Conservation (phyloP, 2,888 invertebrate genomes). For the Amphiduros pacificus region DNA sequence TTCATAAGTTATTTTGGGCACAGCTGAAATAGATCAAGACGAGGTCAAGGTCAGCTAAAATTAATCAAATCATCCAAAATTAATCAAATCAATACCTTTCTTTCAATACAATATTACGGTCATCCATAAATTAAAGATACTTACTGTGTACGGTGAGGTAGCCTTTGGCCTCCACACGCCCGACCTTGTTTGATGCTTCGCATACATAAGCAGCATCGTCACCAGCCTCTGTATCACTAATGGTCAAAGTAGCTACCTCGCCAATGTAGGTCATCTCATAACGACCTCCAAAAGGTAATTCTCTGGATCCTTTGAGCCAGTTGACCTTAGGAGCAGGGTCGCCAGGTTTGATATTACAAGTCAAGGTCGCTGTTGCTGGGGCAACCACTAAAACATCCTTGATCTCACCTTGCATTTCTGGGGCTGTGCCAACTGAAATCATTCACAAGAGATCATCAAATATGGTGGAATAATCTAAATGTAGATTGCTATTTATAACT, state of each 20-base stretch:
- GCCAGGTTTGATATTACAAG: constrained; percentile 29
- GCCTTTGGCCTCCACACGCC: constrained; percentile 52
- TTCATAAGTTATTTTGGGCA: constrained; percentile 25
- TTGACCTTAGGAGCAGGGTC: constrained; percentile 25
- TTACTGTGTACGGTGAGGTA: constrained; percentile 51
- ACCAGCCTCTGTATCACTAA: constrained; percentile 62
- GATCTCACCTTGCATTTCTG: constrained; percentile 26
- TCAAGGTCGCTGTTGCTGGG: constrained; percentile 21
- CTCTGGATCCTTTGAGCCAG: constrained; percentile 56
- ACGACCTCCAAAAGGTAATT: constrained; percentile 47
- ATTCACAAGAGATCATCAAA: no score
- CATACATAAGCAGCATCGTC: constrained; percentile 52
- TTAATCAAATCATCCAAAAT: not conserved
- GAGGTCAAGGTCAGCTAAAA: not conserved
- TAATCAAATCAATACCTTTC: not conserved
- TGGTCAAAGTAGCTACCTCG: constrained; percentile 63
- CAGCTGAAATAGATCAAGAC: constrained; percentile 3
- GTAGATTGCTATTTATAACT: no score
- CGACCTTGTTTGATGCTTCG: constrained; percentile 52
- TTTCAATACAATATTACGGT: not conserved
- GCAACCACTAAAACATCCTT: constrained; percentile 23
- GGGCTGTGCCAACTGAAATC: constrained; percentile 27
- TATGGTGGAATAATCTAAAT: no score
- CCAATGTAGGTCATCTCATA: constrained; percentile 50
- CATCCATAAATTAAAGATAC: constrained; percentile 30